Conservation (phyloP, 2,797 vertebrate genomes). For the Liparis tanakae region DNA sequence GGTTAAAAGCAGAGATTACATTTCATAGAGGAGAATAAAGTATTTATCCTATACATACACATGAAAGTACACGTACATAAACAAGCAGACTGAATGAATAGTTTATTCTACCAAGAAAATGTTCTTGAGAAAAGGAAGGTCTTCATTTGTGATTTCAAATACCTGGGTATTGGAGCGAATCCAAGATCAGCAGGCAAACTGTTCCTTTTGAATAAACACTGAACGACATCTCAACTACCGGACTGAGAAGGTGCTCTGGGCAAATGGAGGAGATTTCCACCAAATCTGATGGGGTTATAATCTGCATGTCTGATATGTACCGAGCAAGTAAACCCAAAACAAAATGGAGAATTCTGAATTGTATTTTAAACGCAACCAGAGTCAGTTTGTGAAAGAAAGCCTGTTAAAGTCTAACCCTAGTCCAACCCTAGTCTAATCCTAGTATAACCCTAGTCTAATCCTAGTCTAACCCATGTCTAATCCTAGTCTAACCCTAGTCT, state of each 20-base stretch:
- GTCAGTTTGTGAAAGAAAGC: neutral
- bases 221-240: neutral
- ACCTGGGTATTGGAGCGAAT: neutral
- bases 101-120: neutral
- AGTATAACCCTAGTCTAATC: too few species aligned
- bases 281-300: neutral
- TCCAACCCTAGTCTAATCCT: too few species aligned
- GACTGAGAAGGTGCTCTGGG: neutral
- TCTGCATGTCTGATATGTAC: neutral
- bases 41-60: too few species aligned
- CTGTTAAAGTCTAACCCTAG: too few species aligned
- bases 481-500: too few species aligned
- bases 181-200: neutral
- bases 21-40: too few species aligned
- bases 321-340: too few species aligned
- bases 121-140: neutral
- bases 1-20: too few species aligned
- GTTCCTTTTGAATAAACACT: neutral
- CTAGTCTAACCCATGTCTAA: too few species aligned
- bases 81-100: neutral
- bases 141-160: neutral
- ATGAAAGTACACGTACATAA: neutral
- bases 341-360: neutral
- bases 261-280: neutral
- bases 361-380: neutral